These are phyloP conservation scores for Leptobrachium leishanense DNA, from an alignment of 2,113 vertebrate genomes.

Conservation along the genomic window DNA sequence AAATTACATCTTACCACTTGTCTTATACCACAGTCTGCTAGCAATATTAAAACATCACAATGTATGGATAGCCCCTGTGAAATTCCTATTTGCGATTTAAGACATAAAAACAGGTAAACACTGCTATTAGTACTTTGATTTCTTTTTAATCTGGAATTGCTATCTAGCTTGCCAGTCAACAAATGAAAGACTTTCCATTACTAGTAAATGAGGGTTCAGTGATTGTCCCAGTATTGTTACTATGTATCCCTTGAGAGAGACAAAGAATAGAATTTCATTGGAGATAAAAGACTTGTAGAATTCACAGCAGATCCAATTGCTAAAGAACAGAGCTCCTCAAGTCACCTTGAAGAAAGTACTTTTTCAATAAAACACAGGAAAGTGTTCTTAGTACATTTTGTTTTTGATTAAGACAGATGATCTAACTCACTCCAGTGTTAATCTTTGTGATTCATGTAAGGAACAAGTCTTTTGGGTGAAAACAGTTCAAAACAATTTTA, in stretches of 20 bases:
- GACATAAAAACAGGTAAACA: background rate
- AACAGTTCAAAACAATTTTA: conserved; percentile 45
- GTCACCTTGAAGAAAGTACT: conserved; percentile 54
- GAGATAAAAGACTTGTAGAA: conserved; percentile 46
- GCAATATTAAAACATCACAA: background rate
- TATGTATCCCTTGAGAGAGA: background rate
- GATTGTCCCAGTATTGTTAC: background rate
- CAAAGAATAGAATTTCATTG: conserved; percentile 3
- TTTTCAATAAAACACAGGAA: conserved; percentile 51
- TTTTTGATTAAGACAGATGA: conserved; percentile 41
- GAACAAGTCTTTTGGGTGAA: conserved; percentile 45
- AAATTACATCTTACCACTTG: too few relatives aligned
- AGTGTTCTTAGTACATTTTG: conserved; percentile 49
- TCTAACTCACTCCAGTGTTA: conserved; percentile 33
- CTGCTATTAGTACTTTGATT: background rate
- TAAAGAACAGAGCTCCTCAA: conserved; percentile 29
- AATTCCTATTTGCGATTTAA: background rate
- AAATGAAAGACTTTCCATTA: background rate
- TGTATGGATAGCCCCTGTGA: background rate
- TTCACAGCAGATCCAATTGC: conserved; percentile 34
- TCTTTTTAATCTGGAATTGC: conserved; percentile 22
- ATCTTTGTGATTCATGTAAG: conserved; percentile 43
- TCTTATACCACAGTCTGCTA: too few relatives aligned
- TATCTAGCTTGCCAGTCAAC: conserved; percentile 2
- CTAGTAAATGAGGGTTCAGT: conserved; percentile 12